phyloP scores from a whole-genome alignment of 2,113 vertebrate species.

The Syrrhaptes paradoxus region DNA sequence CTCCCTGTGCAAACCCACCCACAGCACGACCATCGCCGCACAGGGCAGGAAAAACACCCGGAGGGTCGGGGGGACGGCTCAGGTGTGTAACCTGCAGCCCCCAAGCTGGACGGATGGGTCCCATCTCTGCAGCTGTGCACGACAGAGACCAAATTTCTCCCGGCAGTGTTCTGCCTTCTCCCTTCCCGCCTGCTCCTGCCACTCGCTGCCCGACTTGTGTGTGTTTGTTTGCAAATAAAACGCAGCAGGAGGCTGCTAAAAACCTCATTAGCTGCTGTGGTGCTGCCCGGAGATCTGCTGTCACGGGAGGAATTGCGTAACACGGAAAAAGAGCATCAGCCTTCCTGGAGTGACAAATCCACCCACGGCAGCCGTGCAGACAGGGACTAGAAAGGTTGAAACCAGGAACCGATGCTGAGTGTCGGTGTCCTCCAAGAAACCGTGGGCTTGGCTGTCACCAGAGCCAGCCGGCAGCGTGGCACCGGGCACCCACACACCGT shows the following conservation, averaged over 20 bases:
- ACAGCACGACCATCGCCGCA: fast-evolving
- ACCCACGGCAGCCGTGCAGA: background rate
- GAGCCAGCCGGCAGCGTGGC: background rate
- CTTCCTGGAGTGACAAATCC: background rate
- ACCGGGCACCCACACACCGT: fast-evolving
- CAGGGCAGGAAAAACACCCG: background rate
- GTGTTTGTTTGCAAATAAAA: background rate
- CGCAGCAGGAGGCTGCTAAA: background rate
- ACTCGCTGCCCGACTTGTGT: background rate
- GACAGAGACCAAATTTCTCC: background rate
- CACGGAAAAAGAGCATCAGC: background rate
- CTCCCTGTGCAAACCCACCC: background rate
- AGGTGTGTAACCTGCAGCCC: background rate
- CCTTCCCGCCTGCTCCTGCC: background rate
- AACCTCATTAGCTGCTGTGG: background rate
- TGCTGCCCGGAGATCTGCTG: background rate
- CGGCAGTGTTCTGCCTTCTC: background rate
- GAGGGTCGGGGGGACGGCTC: fast-evolving
- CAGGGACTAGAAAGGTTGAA: background rate
- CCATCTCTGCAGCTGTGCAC: fast-evolving
- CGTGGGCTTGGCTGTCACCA: fast-evolving
- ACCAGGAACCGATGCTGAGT: background rate
- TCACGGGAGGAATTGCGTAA: fast-evolving
- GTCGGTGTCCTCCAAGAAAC: background rate
- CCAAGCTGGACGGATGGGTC: background rate